These are phyloP conservation scores for Gastrophryne carolinensis DNA, from an alignment of 2,797 vertebrate genomes.

Conservation along the genomic window DNA sequence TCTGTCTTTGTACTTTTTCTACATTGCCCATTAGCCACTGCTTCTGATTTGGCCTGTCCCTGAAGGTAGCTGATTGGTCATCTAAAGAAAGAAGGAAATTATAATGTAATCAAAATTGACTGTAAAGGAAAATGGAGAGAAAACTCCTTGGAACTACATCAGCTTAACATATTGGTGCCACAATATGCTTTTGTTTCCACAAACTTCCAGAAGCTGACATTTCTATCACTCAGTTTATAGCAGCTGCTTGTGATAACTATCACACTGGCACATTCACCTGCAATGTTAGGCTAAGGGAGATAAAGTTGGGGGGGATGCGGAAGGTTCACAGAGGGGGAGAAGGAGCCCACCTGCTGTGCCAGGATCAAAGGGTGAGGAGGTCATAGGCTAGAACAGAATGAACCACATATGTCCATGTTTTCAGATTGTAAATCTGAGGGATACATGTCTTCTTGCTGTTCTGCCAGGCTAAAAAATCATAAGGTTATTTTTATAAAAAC, in stretches of 20 bases:
- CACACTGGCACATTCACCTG: conserved; percentile 63
- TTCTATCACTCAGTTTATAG: conserved; percentile 58
- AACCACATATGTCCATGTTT: conserved; percentile 74
- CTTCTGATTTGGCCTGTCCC: no score
- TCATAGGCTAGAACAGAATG: conserved; percentile 69
- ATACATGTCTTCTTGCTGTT: conserved; percentile 73
- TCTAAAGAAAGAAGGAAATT: no score
- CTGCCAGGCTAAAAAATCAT: conserved; percentile 75
- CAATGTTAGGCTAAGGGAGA: conserved; percentile 59
- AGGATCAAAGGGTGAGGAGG: conserved; percentile 73
- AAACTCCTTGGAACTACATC: no score
- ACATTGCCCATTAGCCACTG: no score
- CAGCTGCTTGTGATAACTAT: conserved; percentile 67
- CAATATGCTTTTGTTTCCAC: no score
- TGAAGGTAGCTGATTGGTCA: no score
- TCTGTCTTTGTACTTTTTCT: no score
- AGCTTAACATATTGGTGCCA: no score
- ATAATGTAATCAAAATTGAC: no score
- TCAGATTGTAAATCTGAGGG: conserved; percentile 78
- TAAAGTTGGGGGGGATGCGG: conserved; percentile 61
- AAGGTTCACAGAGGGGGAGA: conserved; percentile 66
- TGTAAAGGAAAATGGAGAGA: no score
- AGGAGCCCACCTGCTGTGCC: conserved; percentile 72
- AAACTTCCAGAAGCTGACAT: background rate
- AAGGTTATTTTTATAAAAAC: conserved; percentile 75